Evolutionary conservation across 2,797 vertebrate species (phyloP).

Genomic region (Arctocebus calabarensis): DNA sequence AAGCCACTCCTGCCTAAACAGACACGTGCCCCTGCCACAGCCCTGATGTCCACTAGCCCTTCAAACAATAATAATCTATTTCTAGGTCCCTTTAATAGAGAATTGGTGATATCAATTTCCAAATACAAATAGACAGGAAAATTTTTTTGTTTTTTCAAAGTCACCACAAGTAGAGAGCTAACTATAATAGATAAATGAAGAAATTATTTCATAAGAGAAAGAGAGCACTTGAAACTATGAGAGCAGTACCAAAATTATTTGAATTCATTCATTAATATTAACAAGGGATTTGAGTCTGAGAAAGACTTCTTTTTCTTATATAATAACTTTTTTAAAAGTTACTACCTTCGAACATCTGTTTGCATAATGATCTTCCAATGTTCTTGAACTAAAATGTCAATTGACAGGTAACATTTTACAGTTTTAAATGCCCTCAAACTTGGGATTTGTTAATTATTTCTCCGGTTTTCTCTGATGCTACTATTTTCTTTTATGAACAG

Average conservation of each 20-base stretch:
- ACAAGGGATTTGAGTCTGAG: slow-evolving; percentile 36
- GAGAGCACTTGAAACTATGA: neutral
- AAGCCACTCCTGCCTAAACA: neutral
- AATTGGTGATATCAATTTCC: neutral
- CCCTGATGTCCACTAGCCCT: neutral
- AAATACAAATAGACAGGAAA: neutral
- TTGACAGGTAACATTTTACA: slow-evolving; percentile 67
- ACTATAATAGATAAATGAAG: neutral
- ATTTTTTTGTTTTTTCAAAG: neutral
- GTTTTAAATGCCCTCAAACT: slow-evolving; percentile 55
- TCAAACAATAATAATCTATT: neutral
- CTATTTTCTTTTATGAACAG: neutral
- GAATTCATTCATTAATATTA: slow-evolving; percentile 53
- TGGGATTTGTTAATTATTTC: slow-evolving; percentile 48
- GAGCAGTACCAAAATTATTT: slow-evolving; percentile 35
- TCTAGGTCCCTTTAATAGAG: neutral
- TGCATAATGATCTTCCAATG: slow-evolving; percentile 69
- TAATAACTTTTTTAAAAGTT: slow-evolving; percentile 53
- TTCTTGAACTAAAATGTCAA: slow-evolving; percentile 81
- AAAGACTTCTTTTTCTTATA: slow-evolving; percentile 57
- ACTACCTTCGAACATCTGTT: slow-evolving; percentile 69
- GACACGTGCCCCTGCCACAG: rapidly evolving
- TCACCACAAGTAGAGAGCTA: neutral
- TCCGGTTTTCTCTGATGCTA: slow-evolving; percentile 12
- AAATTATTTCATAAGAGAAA: slow-evolving; percentile 31